Percentiles rank a stretch among this genome's conserved stretches.
Conservation (phyloP, 2,888 invertebrate species). For the Tricholauxania praeusta region DNA sequence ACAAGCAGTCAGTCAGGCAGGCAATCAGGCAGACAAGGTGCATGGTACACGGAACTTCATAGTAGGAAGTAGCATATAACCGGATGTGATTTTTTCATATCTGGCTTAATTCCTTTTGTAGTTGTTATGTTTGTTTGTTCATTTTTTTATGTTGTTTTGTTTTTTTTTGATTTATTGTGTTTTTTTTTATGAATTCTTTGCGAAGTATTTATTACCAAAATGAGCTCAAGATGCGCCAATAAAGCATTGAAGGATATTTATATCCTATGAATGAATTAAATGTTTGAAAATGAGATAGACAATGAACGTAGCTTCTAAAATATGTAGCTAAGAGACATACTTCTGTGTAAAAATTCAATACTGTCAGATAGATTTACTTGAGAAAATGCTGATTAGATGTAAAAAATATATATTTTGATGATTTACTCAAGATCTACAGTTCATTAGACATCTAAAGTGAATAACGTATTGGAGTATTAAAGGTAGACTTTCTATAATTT, state of each 20-base stretch:
- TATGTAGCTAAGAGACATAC: not conserved
- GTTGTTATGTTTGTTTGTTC: constrained; percentile 44
- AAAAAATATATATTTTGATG: too few species aligned
- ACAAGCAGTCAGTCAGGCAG: constrained; percentile 1
- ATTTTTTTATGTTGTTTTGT: constrained; percentile 46
- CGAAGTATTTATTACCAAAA: constrained; percentile 44
- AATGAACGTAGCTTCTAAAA: not conserved
- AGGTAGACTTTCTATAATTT: too few species aligned
- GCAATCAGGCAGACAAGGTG: constrained; percentile 22
- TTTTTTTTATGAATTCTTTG: constrained; percentile 33
- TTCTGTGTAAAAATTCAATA: too few species aligned
- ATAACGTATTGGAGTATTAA: too few species aligned
- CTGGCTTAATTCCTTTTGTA: not conserved
- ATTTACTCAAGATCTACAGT: too few species aligned
- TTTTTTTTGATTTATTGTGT: not conserved
- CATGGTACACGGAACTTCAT: constrained; percentile 53
- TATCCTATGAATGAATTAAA: constrained; percentile 12
- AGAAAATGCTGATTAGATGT: too few species aligned
- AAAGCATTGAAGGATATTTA: constrained; percentile 37
- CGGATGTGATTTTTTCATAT: constrained; percentile 65
- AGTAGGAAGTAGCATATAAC: constrained; percentile 66
- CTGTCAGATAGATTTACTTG: too few species aligned
- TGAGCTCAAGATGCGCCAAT: constrained; percentile 47
- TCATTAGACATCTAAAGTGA: too few species aligned
- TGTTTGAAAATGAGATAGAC: not conserved